Evolutionary conservation across 1,140 invertebrate species (phyloP).

Genomic region (Luehdorfia chinensis): DNA sequence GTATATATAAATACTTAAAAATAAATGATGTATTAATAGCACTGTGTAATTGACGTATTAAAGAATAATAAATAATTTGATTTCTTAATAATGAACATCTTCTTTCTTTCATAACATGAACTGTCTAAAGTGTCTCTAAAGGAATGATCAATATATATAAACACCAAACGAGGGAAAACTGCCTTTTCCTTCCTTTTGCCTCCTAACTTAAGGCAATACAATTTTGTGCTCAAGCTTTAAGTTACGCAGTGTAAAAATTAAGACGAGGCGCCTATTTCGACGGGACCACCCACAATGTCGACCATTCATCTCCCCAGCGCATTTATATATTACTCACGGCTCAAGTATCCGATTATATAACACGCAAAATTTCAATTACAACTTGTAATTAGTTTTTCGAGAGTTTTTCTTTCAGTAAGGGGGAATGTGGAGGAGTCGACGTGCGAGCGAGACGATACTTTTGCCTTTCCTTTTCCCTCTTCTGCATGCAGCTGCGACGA

Average conservation of each 20-base stretch:
- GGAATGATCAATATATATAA: too few relatives aligned
- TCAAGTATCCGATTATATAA: constrained; percentile 79
- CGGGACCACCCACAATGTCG: constrained; percentile 39
- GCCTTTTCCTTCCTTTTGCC: too few relatives aligned
- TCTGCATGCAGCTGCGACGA: constrained; percentile 44
- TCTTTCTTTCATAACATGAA: too few relatives aligned
- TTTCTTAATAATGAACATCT: too few relatives aligned
- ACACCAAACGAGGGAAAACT: too few relatives aligned
- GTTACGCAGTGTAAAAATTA: constrained; percentile 1
- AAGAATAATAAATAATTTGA: too few relatives aligned
- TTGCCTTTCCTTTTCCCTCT: constrained; percentile 28
- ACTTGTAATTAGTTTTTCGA: constrained; percentile 79
- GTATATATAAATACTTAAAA: too few relatives aligned
- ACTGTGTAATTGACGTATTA: too few relatives aligned
- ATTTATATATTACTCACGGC: constrained; percentile 75
- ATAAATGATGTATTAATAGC: too few relatives aligned
- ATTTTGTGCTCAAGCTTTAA: too few relatives aligned
- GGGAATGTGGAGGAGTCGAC: constrained; percentile 49
- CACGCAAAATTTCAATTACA: constrained; percentile 80
- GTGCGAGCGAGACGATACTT: constrained; percentile 35
- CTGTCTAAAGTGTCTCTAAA: too few relatives aligned
- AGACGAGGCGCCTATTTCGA: constrained; percentile 15
- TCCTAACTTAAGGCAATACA: too few relatives aligned
- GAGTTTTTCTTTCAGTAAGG: constrained; percentile 77
- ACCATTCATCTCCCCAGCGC: constrained; percentile 63